These are phyloP conservation scores for Crotalus horridus DNA, from an alignment of 2,113 vertebrate genomes.

Conservation along the genomic window DNA sequence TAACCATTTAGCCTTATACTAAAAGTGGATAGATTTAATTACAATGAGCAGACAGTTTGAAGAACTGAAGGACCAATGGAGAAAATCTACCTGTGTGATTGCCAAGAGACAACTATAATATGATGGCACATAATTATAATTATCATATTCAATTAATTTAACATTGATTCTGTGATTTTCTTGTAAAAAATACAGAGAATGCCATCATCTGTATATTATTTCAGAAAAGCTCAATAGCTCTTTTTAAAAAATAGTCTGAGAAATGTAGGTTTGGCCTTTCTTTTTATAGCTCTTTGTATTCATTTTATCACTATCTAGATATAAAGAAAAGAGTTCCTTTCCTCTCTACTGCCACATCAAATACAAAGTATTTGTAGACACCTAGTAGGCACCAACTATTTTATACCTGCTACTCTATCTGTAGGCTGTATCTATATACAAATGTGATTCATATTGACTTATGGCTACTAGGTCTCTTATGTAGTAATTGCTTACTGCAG, in stretches of 20 bases:
- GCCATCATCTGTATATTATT: neutral
- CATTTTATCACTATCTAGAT: neutral
- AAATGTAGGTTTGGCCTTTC: conserved; percentile 44
- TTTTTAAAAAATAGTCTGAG: neutral
- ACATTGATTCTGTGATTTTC: neutral
- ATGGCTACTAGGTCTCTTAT: conserved; percentile 67
- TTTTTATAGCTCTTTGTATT: conserved; percentile 29
- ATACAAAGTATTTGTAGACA: conserved; percentile 2
- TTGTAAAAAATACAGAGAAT: neutral
- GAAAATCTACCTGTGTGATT: neutral
- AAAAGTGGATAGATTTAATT: neutral
- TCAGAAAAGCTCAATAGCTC: neutral
- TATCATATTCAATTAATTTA: neutral
- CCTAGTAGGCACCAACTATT: conserved; percentile 30
- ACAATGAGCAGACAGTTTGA: neutral
- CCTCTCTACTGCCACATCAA: neutral
- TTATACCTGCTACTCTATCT: conserved; percentile 26
- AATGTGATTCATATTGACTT: conserved; percentile 59
- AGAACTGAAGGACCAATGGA: neutral
- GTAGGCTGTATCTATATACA: conserved; percentile 46
- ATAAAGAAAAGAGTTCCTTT: neutral
- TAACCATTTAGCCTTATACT: neutral
- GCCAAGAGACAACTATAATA: neutral
- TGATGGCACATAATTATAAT: neutral
- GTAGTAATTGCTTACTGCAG: conserved; percentile 59